A percentile compares a stretch with the other conserved stretches of the same genome.
These are phyloP conservation scores for Osmoderma eremita DNA, from an alignment of 2,888 invertebrate species.

Conservation along the genomic window DNA sequence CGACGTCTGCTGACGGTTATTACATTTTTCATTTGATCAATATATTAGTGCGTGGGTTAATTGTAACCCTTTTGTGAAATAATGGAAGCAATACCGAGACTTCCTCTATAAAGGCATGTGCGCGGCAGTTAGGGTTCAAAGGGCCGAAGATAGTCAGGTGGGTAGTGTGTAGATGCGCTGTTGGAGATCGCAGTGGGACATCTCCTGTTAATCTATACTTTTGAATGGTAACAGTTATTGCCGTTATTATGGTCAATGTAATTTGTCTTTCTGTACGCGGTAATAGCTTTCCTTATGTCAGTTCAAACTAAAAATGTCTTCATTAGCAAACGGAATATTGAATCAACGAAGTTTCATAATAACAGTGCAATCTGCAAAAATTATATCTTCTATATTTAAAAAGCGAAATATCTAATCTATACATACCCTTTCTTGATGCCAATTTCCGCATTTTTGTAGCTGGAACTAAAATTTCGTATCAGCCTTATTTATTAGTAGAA, in stretches of 20 bases:
- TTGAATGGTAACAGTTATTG: slow-evolving; percentile 38
- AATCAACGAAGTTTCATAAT: too few relatives aligned
- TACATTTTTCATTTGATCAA: slow-evolving; percentile 35
- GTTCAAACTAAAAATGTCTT: slow-evolving; percentile 3
- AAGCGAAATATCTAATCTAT: too few relatives aligned
- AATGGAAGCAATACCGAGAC: slow-evolving; percentile 52
- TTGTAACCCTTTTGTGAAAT: slow-evolving; percentile 53
- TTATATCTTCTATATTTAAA: too few relatives aligned
- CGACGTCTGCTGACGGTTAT: slow-evolving; percentile 26
- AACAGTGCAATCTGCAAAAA: too few relatives aligned
- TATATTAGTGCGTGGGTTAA: slow-evolving; percentile 39
- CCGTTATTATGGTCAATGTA: slow-evolving; percentile 37
- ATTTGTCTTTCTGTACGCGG: slow-evolving; percentile 5
- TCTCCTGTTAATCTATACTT: slow-evolving; percentile 43
- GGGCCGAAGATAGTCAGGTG: slow-evolving; percentile 51
- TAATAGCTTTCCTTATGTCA: slow-evolving; percentile 2
- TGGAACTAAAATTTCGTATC: too few relatives aligned
- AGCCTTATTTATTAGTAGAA: too few relatives aligned
- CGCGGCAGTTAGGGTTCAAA: slow-evolving; percentile 48
- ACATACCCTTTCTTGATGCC: too few relatives aligned
- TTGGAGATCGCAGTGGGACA: slow-evolving; percentile 48
- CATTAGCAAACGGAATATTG: too few relatives aligned
- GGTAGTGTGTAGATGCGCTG: slow-evolving; percentile 48
- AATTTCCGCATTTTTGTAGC: too few relatives aligned
- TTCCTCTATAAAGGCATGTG: slow-evolving; percentile 53